Evolutionary conservation across 1,140 invertebrate species (phyloP).

Genomic region (Rhagoletis zephyria): DNA sequence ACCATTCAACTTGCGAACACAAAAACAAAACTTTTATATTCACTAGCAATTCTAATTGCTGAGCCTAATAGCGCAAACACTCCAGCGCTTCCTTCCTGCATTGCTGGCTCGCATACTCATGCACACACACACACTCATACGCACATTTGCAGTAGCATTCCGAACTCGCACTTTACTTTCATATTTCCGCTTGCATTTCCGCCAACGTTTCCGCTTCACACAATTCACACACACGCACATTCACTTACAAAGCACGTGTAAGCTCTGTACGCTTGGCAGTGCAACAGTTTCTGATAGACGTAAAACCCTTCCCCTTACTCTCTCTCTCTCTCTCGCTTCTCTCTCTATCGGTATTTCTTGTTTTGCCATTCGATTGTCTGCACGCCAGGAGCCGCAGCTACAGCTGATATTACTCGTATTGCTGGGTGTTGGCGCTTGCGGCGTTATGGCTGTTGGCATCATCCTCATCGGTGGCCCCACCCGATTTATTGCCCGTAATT

Average conservation of each 20-base stretch:
- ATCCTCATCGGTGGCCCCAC: neutral
- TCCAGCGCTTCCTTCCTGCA: conserved; percentile 16
- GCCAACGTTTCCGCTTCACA: conserved; percentile 12
- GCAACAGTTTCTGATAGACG: conserved; percentile 31
- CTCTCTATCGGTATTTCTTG: neutral
- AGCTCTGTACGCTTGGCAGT: neutral
- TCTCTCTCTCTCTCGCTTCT: neutral
- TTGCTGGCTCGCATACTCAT: neutral
- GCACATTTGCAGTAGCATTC: neutral
- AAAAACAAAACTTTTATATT: neutral
- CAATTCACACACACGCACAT: neutral
- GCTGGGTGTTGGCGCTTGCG: neutral
- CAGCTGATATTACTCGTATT: neutral
- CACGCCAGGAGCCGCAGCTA: neutral
- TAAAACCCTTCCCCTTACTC: neutral
- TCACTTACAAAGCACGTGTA: neutral
- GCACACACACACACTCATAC: neutral
- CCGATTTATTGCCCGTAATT: conserved; percentile 38
- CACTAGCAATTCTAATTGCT: conserved; percentile 36
- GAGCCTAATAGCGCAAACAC: conserved; percentile 33
- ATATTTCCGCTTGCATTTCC: conserved; percentile 37
- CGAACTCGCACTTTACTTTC: neutral
- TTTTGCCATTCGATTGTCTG: neutral
- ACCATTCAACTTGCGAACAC: neutral
- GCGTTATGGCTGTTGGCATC: neutral